A percentile compares a stretch with the other conserved stretches of the same genome.
These are phyloP conservation scores for Melospiza melodia DNA, from an alignment of 2,113 vertebrate genomes.

Conservation along the genomic window DNA sequence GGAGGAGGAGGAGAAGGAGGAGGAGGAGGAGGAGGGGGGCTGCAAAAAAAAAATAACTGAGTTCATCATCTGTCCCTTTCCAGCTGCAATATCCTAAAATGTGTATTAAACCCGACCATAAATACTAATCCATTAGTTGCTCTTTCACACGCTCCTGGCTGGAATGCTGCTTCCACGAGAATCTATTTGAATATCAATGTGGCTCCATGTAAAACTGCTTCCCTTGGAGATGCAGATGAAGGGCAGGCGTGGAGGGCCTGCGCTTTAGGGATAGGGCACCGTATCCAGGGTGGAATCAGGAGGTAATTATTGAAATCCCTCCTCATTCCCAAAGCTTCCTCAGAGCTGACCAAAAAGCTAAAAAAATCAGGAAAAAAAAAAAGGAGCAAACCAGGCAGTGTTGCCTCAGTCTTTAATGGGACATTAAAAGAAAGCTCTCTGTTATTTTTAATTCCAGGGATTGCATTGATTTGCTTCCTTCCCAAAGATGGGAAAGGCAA, in stretches of 20 bases:
- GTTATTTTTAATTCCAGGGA: neutral
- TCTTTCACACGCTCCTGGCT: slow-evolving; percentile 66
- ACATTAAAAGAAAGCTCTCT: neutral
- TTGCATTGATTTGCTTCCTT: neutral
- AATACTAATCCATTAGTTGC: slow-evolving; percentile 74
- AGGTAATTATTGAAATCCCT: slow-evolving; percentile 36
- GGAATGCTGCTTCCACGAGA: slow-evolving; percentile 52
- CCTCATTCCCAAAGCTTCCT: neutral
- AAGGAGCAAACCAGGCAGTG: neutral
- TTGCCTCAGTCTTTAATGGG: neutral
- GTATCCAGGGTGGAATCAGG: neutral
- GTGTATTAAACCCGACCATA: slow-evolving; percentile 51
- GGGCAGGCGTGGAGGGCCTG: slow-evolving; percentile 33
- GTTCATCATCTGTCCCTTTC: slow-evolving; percentile 42
- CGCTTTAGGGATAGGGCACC: slow-evolving; percentile 25
- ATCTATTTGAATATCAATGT: slow-evolving; percentile 77
- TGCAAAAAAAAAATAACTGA: neutral
- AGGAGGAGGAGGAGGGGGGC: neutral
- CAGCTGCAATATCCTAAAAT: slow-evolving; percentile 45
- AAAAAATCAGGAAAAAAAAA: too few relatives aligned
- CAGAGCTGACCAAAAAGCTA: accelerated
- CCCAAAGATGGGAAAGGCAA: neutral
- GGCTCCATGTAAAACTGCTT: slow-evolving; percentile 62
- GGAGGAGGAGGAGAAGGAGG: neutral
- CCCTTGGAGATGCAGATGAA: slow-evolving; percentile 66